These are phyloP conservation scores for Drosophila athabasca DNA, from an alignment of 1,140 invertebrate genomes.

Conservation along the genomic window DNA sequence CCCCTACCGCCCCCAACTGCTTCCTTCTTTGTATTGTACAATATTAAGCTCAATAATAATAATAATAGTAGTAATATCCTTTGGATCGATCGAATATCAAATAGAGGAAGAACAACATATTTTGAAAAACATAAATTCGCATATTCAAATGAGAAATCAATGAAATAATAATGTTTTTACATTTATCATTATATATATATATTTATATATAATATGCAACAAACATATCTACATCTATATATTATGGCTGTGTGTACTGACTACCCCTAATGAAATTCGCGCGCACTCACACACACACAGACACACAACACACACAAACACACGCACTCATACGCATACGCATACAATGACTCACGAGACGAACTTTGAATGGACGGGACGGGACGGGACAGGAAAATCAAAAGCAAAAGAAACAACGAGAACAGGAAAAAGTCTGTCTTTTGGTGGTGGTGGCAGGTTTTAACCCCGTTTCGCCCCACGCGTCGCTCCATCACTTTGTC, in stretches of 20 bases:
- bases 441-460: conserved; percentile 52
- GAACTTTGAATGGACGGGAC: conserved; percentile 1
- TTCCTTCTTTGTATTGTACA: conserved; percentile 30
- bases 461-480: conserved; percentile 45
- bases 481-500: not conserved
- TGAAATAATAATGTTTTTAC: conserved; percentile 35
- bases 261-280: conserved; percentile 60
- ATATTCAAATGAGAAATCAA: conserved; percentile 26
- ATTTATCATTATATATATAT: conserved; percentile 41
- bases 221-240: conserved; percentile 49
- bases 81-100: conserved; percentile 4
- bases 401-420: conserved; percentile 10
- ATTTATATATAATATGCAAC: conserved; percentile 40
- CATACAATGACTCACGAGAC: conserved; percentile 34
- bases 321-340: conserved; percentile 23
- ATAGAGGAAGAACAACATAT: conserved; percentile 77
- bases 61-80: conserved; percentile 2
- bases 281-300: conserved; percentile 26
- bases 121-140: conserved; percentile 82
- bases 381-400: conserved; percentile 1
- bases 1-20: too few relatives aligned
- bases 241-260: conserved; percentile 77
- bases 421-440: conserved; percentile 42
- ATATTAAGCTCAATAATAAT: conserved; percentile 9
- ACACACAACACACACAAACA: conserved; percentile 16